A percentile compares a stretch with the other conserved stretches of the same genome.
These are phyloP conservation scores for Lepidochrysops patricia DNA, from an alignment of 2,888 invertebrate genomes.

Conservation along the genomic window DNA sequence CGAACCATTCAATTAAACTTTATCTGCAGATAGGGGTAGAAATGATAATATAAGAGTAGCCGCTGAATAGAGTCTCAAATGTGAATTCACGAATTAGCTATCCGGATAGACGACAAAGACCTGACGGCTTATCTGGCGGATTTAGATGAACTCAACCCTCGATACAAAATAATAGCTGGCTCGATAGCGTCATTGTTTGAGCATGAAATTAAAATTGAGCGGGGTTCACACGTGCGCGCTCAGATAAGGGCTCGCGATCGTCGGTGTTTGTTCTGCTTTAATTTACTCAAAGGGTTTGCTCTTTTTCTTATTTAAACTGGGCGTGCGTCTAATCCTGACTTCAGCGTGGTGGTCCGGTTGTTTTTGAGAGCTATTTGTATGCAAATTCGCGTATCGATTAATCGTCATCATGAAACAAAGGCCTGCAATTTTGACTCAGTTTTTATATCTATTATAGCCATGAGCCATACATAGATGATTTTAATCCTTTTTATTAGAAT, in stretches of 20 bases:
- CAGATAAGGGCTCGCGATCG: constrained; percentile 59
- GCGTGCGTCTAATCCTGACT: constrained; percentile 7
- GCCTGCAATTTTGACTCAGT: not conserved
- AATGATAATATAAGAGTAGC: constrained; percentile 51
- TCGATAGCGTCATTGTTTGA: constrained; percentile 74
- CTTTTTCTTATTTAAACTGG: constrained; percentile 56
- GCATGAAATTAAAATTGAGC: constrained; percentile 75
- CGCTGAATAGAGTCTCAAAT: constrained; percentile 24
- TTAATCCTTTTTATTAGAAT: no score
- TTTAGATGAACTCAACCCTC: constrained; percentile 72
- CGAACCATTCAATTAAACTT: constrained; percentile 3
- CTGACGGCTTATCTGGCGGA: constrained; percentile 63
- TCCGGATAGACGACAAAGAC: constrained; percentile 63
- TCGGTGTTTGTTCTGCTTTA: constrained; percentile 48
- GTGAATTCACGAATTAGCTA: constrained; percentile 55
- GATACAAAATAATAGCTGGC: constrained; percentile 70
- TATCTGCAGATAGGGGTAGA: constrained; percentile 3
- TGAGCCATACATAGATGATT: not conserved
- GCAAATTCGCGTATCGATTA: not conserved
- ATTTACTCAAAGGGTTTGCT: constrained; percentile 63
- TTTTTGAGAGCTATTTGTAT: not conserved
- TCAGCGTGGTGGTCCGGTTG: not conserved
- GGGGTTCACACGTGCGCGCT: constrained; percentile 72
- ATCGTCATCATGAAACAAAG: not conserved
- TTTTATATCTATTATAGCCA: no score